These are phyloP conservation scores for Chlorocebus sabaeus DNA, from an alignment of 2,113 vertebrate species.

Conservation along the genomic window DNA sequence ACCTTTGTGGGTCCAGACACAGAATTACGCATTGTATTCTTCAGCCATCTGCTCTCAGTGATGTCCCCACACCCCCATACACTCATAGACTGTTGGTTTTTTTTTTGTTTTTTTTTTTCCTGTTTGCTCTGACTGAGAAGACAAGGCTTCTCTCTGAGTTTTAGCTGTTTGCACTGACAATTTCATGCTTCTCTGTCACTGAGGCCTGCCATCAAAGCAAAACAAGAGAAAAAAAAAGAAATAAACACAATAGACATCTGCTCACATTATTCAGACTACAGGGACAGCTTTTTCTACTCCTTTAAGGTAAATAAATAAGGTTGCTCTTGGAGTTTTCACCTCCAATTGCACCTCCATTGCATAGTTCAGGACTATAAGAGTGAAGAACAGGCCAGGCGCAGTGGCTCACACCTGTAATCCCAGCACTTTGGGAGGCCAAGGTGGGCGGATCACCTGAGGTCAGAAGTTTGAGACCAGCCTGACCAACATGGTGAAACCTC, in stretches of 20 bases:
- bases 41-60: not conserved
- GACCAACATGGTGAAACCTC: too few species aligned
- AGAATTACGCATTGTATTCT: not conserved
- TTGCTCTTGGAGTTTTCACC: not conserved
- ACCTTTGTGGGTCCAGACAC: not conserved
- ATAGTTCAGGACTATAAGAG: not conserved
- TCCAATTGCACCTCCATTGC: too few species aligned
- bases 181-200: not conserved
- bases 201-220: not conserved
- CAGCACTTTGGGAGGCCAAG: too few species aligned
- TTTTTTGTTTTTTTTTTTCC: not conserved
- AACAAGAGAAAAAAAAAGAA: not conserved
- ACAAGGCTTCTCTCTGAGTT: not conserved
- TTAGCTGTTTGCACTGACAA: not conserved
- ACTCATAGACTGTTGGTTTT: not conserved
- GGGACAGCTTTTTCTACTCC: not conserved
- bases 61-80: not conserved
- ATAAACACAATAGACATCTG: rapidly evolving
- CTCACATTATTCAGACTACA: not conserved
- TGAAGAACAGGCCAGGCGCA: not conserved
- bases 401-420: too few species aligned
- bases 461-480: too few species aligned
- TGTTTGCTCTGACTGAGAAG: not conserved
- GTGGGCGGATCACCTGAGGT: too few species aligned
- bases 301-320: rapidly evolving